Evolutionary conservation across 2,113 vertebrate genomes (phyloP).

Genomic region (Leptocoma aspasia): DNA sequence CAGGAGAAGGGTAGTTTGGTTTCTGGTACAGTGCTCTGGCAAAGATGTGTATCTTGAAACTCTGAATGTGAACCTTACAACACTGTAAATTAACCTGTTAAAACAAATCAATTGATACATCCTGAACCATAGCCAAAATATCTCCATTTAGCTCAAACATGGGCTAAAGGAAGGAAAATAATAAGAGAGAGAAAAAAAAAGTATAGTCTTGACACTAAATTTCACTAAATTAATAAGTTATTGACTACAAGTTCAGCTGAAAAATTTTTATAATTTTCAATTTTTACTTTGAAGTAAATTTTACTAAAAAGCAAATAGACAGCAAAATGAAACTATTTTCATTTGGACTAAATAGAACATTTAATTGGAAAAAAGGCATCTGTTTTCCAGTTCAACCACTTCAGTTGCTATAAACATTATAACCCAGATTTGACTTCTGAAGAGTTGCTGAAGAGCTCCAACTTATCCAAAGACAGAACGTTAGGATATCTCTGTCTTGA

Average conservation of each 20-base stretch:
- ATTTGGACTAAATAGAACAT: not conserved
- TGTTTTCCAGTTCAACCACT: not conserved
- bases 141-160: not conserved
- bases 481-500: not conserved
- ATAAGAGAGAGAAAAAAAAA: not conserved
- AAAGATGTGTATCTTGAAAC: not conserved
- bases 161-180: not conserved
- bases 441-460: not conserved
- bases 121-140: not conserved
- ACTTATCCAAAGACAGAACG: not conserved
- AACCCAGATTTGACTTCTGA: not conserved
- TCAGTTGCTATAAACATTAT: not conserved
- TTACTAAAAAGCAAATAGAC: not conserved
- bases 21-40: not conserved
- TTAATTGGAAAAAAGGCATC: not conserved
- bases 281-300: not conserved
- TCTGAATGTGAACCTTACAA: not conserved
- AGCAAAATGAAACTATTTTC: not conserved
- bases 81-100: not conserved
- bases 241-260: not conserved
- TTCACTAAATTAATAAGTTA: not conserved
- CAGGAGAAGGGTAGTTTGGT: not conserved
- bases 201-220: not conserved
- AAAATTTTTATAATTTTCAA: not conserved
- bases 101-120: not conserved